Conservation (phyloP, 2,888 invertebrate genomes). For the Lepas anatifera region DNA sequence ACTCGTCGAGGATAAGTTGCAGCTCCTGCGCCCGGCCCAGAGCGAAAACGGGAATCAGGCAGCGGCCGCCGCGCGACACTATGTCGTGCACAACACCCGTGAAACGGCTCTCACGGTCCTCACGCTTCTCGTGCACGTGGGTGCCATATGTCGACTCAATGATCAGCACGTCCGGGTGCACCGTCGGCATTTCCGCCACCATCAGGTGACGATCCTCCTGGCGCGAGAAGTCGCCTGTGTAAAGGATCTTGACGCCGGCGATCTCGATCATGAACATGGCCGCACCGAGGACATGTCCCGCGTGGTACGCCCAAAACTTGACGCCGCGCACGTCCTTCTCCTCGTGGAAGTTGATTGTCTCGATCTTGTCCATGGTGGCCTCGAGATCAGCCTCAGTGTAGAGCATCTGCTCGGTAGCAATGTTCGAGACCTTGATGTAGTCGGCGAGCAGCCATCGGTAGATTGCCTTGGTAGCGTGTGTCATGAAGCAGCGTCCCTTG, state of each 20-base stretch:
- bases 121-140: constrained; percentile 95
- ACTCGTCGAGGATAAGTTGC: constrained; percentile 82
- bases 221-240: constrained; percentile 96
- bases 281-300: constrained; percentile 96
- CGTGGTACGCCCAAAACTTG: constrained; percentile 97
- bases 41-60: constrained; percentile 97
- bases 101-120: constrained; percentile 89
- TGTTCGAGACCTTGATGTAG: constrained; percentile 98
- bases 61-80: constrained; percentile 90
- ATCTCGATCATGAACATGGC: constrained; percentile 99
- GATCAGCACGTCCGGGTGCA: constrained; percentile 92
- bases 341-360: constrained; percentile 94
- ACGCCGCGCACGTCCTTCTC: constrained; percentile 95
- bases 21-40: constrained; percentile 94
- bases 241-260: constrained; percentile 89
- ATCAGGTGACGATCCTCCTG: constrained; percentile 98
- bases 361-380: constrained; percentile 96
- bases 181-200: constrained; percentile 96
- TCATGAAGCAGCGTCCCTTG: constrained; percentile 97
- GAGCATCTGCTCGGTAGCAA: constrained; percentile 90
- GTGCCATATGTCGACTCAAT: constrained; percentile 98
- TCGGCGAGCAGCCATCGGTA: constrained; percentile 97
- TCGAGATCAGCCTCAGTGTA: constrained; percentile 96
- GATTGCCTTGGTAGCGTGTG: constrained; percentile 98
- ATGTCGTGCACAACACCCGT: constrained; percentile 89